Evolutionary conservation across 2,113 vertebrate species (phyloP).

Genomic region (Oceanites oceanicus): DNA sequence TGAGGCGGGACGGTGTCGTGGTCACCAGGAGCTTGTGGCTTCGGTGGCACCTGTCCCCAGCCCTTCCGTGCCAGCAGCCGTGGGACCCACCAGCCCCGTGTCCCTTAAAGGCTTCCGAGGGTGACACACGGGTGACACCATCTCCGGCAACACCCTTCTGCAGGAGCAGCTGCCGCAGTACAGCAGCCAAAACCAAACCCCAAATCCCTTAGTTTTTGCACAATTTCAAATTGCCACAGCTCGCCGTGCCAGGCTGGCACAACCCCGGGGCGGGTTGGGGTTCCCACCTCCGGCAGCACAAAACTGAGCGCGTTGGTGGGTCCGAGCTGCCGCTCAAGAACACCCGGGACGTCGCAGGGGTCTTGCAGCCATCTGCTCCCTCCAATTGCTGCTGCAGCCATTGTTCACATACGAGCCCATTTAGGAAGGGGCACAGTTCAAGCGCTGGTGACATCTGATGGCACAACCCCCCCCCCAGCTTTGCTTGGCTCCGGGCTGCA

Average conservation of each 20-base stretch:
- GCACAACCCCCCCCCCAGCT: background rate
- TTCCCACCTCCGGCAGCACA: background rate
- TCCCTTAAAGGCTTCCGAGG: rapidly evolving
- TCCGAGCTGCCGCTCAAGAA: background rate
- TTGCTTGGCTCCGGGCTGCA: background rate
- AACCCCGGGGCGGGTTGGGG: background rate
- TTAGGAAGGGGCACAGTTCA: background rate
- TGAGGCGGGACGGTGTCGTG: rapidly evolving
- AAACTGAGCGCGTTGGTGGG: rapidly evolving
- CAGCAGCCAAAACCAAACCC: background rate
- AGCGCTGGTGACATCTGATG: background rate
- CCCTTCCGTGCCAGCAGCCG: background rate
- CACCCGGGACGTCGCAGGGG: background rate
- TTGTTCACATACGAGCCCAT: background rate
- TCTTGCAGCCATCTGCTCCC: background rate
- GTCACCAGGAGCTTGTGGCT: background rate
- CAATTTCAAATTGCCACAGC: background rate
- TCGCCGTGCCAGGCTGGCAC: background rate
- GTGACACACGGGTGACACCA: rapidly evolving
- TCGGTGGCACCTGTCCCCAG: rapidly evolving
- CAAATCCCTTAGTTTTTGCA: no score
- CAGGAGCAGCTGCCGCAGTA: background rate
- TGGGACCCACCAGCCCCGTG: background rate
- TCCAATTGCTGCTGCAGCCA: background rate
- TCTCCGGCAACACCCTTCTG: rapidly evolving